Base-by-base conservation (phyloP, 2,113 vertebrate genomes). In the Nothocercus nigrocapillus region DNA sequence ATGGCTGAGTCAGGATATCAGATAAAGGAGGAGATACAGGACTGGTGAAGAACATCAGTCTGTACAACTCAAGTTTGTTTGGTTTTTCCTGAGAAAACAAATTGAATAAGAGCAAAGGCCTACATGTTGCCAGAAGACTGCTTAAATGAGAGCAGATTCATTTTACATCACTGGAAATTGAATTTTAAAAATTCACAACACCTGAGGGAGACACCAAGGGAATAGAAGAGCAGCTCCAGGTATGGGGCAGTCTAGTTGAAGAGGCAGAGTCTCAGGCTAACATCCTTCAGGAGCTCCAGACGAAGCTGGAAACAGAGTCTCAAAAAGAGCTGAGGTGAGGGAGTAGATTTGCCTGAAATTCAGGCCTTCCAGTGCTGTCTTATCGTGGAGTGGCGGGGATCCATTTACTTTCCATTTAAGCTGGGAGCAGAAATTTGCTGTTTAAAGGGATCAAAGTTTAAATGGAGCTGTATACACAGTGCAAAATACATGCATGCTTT, bases 91-190 rank as follows among this genome's bases (percentile, higher is more conserved):
- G 11, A 63, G 14, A 17, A 36, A 61, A 14, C 1, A 58, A 27
- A 67, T 2, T 0, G 1, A 5, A 7, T 3, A 38, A 56, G 22
- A 16, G 5, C 11, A 51, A 90, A 51, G 8, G 45, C 2, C 3
- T 9, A 58, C 4, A 6, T 25, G 4, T 18, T 69, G 2, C 28
- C n/a, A 85, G 22, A 18, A 0, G 0, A 13, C 3, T 70, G 5
- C 5, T 73, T 63, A 34, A 75, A 45, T 56, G 4, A 58, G 28
- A 58, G 6, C 28, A 58, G 54, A 58, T 38, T 72, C 5, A 7
- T 38, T 32, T 84, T 45, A 3, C 8, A 36, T 22, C 15, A 42
- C 11, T n/a, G 42, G 24, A 40, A 75, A 42, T 36, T n/a, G 58
- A 40, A 49, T 36, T 74, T 18, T 75, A 42, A 82, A 8, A 24